These are phyloP conservation scores for Psittacula cyanocephala DNA, from an alignment of 2,113 vertebrate species.

Conservation along the genomic window DNA sequence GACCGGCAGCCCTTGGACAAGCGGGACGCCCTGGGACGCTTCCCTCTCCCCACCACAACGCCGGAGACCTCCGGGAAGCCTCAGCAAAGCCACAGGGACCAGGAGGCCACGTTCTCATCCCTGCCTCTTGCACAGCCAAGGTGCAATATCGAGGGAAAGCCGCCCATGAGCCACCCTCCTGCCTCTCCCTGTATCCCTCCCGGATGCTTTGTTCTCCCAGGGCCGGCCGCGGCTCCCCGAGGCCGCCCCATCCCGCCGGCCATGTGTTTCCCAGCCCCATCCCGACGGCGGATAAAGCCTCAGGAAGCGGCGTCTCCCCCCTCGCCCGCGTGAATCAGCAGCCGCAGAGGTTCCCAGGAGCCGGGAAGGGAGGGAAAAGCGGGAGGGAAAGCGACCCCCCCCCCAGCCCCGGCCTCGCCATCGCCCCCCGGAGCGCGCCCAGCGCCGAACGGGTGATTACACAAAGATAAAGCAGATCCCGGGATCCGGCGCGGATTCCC, in stretches of 20 bases:
- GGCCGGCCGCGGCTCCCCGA: not conserved
- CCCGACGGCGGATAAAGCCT: not conserved
- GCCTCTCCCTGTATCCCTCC: not conserved
- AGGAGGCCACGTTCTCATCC: not conserved
- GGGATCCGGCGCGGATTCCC: not conserved
- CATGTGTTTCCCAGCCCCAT: not conserved
- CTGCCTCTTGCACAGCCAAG: accelerated
- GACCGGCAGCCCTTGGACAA: accelerated
- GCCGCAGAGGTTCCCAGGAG: conserved; percentile 22
- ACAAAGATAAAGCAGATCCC: conserved; percentile 49
- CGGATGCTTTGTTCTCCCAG: not conserved
- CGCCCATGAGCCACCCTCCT: not conserved
- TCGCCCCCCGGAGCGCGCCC: not conserved
- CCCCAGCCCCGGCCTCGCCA: not conserved
- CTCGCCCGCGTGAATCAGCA: not conserved
- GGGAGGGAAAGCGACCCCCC: not conserved
- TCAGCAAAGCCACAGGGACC: not conserved
- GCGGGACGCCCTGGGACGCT: accelerated
- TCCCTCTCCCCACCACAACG: accelerated
- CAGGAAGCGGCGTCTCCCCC: not conserved
- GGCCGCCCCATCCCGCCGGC: not conserved
- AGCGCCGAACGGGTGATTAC: conserved; percentile 21
- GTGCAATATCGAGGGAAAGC: not conserved
- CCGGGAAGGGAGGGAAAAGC: not conserved
- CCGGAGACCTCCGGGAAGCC: not conserved